phyloP scores from a whole-genome alignment of 2,113 vertebrate species.

The Saccopteryx bilineata region DNA sequence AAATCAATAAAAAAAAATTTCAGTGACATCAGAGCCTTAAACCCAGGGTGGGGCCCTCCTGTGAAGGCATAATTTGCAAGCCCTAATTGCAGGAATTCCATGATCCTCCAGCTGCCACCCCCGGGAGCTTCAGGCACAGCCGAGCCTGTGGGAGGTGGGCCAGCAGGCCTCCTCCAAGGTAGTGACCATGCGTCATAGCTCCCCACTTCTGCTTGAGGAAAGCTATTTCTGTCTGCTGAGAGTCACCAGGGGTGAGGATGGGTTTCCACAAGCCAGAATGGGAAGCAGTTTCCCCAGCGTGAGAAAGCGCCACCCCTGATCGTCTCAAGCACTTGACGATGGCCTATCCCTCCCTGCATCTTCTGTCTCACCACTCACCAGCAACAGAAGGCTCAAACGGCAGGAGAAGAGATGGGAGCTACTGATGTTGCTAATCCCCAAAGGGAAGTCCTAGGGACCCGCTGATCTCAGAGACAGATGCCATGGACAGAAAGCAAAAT shows the following conservation, averaged over 20 bases:
- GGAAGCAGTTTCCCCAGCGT: background rate
- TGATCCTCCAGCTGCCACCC: background rate
- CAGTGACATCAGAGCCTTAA: background rate
- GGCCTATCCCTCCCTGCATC: background rate
- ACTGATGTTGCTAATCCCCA: background rate
- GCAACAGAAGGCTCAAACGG: background rate
- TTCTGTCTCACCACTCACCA: background rate
- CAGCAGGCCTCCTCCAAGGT: background rate
- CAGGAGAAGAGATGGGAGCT: background rate
- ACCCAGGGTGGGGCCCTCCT: background rate
- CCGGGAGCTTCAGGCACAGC: background rate
- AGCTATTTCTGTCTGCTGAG: background rate
- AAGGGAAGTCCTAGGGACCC: background rate
- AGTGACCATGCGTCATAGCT: background rate
- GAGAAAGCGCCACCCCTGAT: background rate
- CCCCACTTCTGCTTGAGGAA: conserved; percentile 19
- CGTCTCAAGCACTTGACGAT: background rate
- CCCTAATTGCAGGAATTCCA: background rate
- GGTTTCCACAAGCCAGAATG: background rate
- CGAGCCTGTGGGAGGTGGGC: background rate
- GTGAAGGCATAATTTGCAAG: background rate
- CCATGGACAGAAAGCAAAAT: background rate
- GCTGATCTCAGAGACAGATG: background rate
- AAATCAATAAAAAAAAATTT: background rate
- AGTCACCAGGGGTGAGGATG: background rate